Conservation (phyloP, 2,113 vertebrate species). For the Tyto alba region DNA sequence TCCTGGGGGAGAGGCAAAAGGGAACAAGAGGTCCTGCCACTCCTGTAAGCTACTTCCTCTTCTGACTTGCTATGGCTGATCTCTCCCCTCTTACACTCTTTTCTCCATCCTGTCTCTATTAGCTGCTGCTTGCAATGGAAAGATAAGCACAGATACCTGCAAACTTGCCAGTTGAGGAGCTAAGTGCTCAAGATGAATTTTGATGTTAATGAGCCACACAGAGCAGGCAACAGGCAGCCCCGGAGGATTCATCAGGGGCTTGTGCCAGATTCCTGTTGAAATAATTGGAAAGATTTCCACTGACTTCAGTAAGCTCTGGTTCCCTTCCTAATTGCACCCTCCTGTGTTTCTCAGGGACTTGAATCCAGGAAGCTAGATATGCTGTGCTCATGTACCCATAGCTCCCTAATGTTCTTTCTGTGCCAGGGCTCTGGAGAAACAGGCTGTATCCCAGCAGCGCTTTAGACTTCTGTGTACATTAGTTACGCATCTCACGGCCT, state of each 20-base stretch:
- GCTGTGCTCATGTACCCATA: not conserved
- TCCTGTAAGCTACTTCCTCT: not conserved
- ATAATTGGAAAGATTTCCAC: not conserved
- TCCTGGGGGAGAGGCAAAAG: not conserved
- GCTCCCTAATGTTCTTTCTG: not conserved
- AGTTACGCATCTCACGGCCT: not conserved
- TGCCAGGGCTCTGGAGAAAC: not conserved
- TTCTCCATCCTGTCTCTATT: not conserved
- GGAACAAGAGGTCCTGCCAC: not conserved
- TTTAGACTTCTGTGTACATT: not conserved
- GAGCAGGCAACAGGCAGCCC: not conserved
- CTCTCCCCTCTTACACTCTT: not conserved
- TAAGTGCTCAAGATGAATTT: not conserved
- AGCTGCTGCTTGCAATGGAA: not conserved
- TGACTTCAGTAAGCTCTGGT: not conserved
- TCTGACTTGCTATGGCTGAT: not conserved
- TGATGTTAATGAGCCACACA: not conserved
- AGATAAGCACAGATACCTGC: not conserved
- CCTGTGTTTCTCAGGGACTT: not conserved
- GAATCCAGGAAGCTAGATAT: not conserved
- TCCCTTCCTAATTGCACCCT: not conserved
- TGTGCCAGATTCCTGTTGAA: slow-evolving; percentile 6
- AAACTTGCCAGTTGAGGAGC: not conserved
- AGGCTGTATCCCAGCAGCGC: not conserved
- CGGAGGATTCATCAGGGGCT: not conserved